These are phyloP conservation scores for Drosophila eugracilis DNA, from an alignment of 1,140 invertebrate species.

Conservation along the genomic window DNA sequence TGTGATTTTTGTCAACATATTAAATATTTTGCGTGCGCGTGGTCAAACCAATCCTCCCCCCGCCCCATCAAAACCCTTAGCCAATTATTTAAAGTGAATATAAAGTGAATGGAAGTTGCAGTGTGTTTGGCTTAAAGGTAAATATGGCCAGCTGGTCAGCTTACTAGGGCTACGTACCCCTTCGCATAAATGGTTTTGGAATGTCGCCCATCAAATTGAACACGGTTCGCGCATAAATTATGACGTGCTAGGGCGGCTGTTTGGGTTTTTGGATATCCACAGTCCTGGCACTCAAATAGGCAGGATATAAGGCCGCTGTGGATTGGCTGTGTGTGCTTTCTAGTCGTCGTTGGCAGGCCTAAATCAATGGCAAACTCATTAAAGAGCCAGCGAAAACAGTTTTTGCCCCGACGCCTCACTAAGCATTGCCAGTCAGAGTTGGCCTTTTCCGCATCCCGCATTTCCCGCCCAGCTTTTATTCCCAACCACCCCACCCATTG, in stretches of 20 bases:
- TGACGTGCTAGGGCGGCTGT: conserved; percentile 46
- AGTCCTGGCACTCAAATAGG: background rate
- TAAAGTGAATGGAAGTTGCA: conserved; percentile 17
- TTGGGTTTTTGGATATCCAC: too few relatives aligned
- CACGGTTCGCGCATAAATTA: conserved; percentile 75
- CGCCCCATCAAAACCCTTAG: conserved; percentile 15
- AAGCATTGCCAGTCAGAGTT: conserved; percentile 48
- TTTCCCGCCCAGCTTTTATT: background rate
- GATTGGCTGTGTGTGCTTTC: conserved; percentile 28
- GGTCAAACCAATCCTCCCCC: conserved; percentile 3
- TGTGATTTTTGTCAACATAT: conserved; percentile 80
- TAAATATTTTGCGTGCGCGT: conserved; percentile 45
- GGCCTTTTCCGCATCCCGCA: conserved; percentile 1
- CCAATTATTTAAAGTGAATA: conserved; percentile 39
- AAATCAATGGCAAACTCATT: conserved; percentile 82
- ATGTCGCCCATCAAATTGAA: conserved; percentile 71
- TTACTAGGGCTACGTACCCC: conserved; percentile 23
- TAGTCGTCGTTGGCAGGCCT: conserved; percentile 45
- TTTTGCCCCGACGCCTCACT: conserved; percentile 47
- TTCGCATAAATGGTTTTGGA: conserved; percentile 71
- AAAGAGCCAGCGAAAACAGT: conserved; percentile 57
- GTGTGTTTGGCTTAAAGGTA: conserved; percentile 58
- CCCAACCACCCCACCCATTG: background rate
- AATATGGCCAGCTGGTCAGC: conserved; percentile 53
- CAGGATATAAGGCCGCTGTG: conserved; percentile 11